Evolutionary conservation across 2,888 invertebrate species (phyloP).

Genomic region (Leucophenga maculata): DNA sequence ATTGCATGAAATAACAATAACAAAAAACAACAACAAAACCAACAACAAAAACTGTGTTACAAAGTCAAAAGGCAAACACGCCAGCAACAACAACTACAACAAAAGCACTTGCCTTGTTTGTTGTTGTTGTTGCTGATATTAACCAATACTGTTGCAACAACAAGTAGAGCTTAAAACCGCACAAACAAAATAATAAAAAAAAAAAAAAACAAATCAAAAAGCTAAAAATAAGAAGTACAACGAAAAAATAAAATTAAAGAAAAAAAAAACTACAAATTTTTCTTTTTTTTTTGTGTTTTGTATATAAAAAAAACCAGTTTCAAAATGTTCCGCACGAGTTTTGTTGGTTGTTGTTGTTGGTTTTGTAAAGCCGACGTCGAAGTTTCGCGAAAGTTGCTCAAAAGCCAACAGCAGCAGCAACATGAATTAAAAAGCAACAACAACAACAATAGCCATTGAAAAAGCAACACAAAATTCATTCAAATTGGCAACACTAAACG

Average conservation of each 20-base stretch:
- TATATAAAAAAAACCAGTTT: conserved; percentile 61
- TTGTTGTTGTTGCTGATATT: not conserved
- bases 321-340: conserved; percentile 45
- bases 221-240: conserved; percentile 37
- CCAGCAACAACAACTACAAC: conserved; percentile 22
- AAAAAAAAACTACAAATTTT: not conserved
- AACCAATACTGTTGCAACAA: conserved; percentile 34
- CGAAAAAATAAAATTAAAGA: conserved; percentile 14
- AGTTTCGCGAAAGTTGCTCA: conserved; percentile 28
- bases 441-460: too few species aligned
- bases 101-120: conserved; percentile 30
- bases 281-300: not conserved
- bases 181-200: conserved; percentile 60
- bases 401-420: too few species aligned
- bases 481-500: too few species aligned
- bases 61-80: conserved; percentile 59
- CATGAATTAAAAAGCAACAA: too few species aligned
- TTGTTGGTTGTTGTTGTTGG: conserved; percentile 20
- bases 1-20: conserved; percentile 34
- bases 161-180: conserved; percentile 63
- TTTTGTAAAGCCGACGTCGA: conserved; percentile 22
- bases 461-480: too few species aligned
- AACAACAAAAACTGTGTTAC: conserved; percentile 59
- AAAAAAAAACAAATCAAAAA: conserved; percentile 36
- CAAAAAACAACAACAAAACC: conserved; percentile 43